These are phyloP conservation scores for Cryptoleucopteryx plumbea DNA, from an alignment of 2,113 vertebrate genomes.

Conservation along the genomic window DNA sequence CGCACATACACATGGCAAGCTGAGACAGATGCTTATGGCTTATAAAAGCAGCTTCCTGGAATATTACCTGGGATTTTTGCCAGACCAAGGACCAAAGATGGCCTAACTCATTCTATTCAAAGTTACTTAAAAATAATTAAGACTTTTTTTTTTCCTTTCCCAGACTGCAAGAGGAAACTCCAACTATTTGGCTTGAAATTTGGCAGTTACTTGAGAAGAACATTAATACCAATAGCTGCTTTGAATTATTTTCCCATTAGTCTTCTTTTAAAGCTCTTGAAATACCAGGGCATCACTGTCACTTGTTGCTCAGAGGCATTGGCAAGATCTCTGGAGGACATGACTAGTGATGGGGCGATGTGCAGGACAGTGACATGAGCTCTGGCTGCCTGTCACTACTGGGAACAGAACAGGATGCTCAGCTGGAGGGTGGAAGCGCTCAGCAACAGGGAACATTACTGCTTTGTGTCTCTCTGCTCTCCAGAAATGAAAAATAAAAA, in stretches of 20 bases:
- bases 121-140: not conserved
- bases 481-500: not conserved
- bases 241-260: not conserved
- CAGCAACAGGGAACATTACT: not conserved
- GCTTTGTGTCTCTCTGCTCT: not conserved
- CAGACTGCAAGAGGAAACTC: not conserved
- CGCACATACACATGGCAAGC: not conserved
- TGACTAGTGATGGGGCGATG: not conserved
- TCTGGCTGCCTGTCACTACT: not conserved
- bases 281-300: not conserved
- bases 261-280: not conserved
- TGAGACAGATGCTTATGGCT: not conserved
- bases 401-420: not conserved
- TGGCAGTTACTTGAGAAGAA: not conserved
- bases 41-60: conserved; percentile 8
- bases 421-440: not conserved
- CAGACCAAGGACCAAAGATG: not conserved
- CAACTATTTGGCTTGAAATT: not conserved
- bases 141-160: not conserved
- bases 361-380: not conserved
- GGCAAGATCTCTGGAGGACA: not conserved
- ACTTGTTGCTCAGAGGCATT: not conserved
- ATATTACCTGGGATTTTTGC: conserved; percentile 29
- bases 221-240: not conserved
- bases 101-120: not conserved